Percentiles rank a stretch among this genome's conserved stretches.
These are phyloP conservation scores for Coracopsis vasa DNA, from an alignment of 2,113 vertebrate genomes.

Conservation along the genomic window DNA sequence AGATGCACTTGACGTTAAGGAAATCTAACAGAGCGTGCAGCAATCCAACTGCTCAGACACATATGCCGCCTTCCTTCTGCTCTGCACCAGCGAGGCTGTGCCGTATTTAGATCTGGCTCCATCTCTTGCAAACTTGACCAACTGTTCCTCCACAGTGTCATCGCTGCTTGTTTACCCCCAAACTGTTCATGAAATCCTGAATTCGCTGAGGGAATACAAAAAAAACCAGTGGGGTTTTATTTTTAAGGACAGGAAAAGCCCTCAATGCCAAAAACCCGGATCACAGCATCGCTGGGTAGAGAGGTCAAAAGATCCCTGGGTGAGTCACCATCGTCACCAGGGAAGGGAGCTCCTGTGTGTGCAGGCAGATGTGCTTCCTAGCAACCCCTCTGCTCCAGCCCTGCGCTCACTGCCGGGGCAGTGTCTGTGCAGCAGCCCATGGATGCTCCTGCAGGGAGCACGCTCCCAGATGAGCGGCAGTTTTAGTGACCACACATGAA, in stretches of 20 bases:
- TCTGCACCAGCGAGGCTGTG: slow-evolving; percentile 1
- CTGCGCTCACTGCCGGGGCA: rapidly evolving
- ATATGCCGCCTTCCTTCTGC: slow-evolving; percentile 53
- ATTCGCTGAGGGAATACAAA: rapidly evolving
- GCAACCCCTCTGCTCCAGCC: neutral
- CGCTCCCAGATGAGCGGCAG: rapidly evolving
- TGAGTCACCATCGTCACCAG: neutral
- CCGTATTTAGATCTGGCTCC: slow-evolving; percentile 53
- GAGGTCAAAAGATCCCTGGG: neutral
- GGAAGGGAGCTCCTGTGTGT: neutral
- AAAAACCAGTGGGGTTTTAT: neutral
- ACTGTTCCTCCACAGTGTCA: slow-evolving; percentile 41
- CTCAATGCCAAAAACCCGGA: neutral
- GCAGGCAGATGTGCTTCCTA: neutral
- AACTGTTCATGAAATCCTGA: slow-evolving; percentile 29
- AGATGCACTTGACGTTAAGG: slow-evolving; percentile 2
- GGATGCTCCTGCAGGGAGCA: neutral
- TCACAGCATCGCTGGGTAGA: rapidly evolving
- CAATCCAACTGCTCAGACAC: slow-evolving; percentile 50
- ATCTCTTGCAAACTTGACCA: slow-evolving; percentile 45
- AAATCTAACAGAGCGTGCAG: slow-evolving; percentile 35
- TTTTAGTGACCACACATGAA: neutral
- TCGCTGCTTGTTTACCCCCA: slow-evolving; percentile 31
- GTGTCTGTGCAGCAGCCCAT: rapidly evolving
- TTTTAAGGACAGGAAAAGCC: neutral